Percentiles rank a stretch among this genome's conserved stretches.
phyloP scores from a whole-genome alignment of 2,888 invertebrate genomes.

The Pseudococcus jackbeardsleyi region DNA sequence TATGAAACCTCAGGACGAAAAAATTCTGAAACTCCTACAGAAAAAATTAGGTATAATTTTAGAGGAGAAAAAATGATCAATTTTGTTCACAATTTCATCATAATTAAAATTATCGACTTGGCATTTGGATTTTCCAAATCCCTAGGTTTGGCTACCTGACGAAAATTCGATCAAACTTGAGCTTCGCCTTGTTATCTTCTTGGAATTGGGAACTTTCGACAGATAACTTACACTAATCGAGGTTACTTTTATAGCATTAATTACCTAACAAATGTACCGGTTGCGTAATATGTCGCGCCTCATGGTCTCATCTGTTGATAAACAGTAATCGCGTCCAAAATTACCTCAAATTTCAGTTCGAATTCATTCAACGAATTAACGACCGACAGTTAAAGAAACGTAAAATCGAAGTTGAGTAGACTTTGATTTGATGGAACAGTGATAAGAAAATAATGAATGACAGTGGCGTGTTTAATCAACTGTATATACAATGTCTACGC shows the following conservation, averaged over 20 bases:
- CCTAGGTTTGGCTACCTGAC: background rate
- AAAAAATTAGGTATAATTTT: background rate
- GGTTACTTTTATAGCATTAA: conserved; percentile 19
- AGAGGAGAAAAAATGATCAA: no score
- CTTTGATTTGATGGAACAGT: background rate
- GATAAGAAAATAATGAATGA: conserved; percentile 16
- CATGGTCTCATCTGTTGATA: background rate
- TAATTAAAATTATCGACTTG: background rate
- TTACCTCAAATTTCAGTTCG: background rate
- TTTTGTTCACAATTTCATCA: no score
- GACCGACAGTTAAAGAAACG: background rate
- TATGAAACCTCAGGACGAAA: background rate
- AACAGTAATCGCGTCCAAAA: conserved; percentile 10
- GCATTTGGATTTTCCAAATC: background rate
- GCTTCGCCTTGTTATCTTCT: background rate
- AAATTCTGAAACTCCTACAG: background rate
- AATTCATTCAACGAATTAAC: conserved; percentile 1
- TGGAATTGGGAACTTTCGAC: background rate
- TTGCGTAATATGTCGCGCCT: conserved; percentile 22
- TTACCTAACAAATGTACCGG: background rate
- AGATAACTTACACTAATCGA: conserved; percentile 5
- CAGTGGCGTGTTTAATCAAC: background rate
- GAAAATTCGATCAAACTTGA: background rate
- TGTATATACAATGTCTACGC: background rate
- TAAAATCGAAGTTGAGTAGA: background rate